Percentiles rank a stretch among this genome's conserved stretches.
Conservation (phyloP, 2,797 vertebrate species). For the Eulemur rubriventer region DNA sequence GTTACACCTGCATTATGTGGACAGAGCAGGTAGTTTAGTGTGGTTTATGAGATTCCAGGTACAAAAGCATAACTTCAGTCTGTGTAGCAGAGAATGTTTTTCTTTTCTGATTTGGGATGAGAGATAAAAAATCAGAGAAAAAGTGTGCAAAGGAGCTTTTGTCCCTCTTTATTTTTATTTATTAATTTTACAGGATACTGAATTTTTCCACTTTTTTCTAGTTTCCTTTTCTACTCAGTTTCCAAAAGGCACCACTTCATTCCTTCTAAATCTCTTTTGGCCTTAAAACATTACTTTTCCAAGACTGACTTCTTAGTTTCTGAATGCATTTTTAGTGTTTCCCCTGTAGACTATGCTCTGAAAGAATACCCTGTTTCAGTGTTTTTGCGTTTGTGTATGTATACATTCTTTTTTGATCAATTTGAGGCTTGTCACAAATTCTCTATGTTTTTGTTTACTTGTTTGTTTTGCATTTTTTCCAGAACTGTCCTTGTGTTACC, state of each 20-base stretch:
- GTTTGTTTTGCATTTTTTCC: not conserved
- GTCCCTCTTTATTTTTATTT: not conserved
- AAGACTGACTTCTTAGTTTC: not conserved
- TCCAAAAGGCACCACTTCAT: not conserved
- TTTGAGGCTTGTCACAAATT: not conserved
- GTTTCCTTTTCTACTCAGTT: not conserved
- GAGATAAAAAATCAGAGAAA: not conserved
- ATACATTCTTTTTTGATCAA: not conserved
- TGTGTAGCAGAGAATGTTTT: not conserved
- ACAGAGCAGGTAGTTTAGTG: not conserved
- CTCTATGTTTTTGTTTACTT: not conserved
- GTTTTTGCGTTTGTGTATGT: not conserved
- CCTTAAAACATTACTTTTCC: not conserved
- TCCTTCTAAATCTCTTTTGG: not conserved
- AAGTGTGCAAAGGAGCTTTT: not conserved
- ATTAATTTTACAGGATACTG: not conserved
- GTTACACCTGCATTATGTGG: not conserved
- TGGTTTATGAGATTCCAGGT: not conserved
- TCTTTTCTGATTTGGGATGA: not conserved
- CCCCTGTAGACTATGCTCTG: not conserved
- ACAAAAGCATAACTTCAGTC: not conserved
- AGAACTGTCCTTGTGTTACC: not conserved
- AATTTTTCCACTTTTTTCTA: not conserved
- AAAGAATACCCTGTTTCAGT: not conserved
- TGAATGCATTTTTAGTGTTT: not conserved